Evolutionary conservation across 2,797 vertebrate species (phyloP), one percentile per base, ranked within the genome.

Genomic region (Sphenodon punctatus): DNA sequence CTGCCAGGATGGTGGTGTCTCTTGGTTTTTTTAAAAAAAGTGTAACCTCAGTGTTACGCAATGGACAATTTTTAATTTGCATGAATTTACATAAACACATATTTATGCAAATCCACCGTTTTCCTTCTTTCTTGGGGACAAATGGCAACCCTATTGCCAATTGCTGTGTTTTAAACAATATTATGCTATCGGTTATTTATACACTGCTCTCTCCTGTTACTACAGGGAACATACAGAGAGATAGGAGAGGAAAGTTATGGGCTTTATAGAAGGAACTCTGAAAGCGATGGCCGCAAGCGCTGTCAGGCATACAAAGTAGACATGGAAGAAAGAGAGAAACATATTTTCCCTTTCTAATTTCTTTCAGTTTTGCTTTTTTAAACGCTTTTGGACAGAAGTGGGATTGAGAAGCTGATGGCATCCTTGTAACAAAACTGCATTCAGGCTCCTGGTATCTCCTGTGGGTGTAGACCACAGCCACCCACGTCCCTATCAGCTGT

Each of bases 241-340:
- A 19, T 45, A 34, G 13, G 4, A 0, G 2, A 23, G 69, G 23
- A 20, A 65, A 43, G n/a, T 12, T 15, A 10, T 45, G 39, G 49
- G 13, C 15, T 53, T 11, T 4, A 8, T 5, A 16, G 56, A 43
- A 4, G 43, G 32, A 25, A 16, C 30, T 46, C 38, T 11, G 23
- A 8, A 34, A 19, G 15, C 20, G 14, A 55, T 14, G 7, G 14
- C 23, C 30, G 46, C 55, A 3, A 23, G 22, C 5, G 48, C 32
- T 2, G 46, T 56, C 30, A 56, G 32, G 34, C 32, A 11, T 17
- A 36, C 32, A 36, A 22, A 46, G 58, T 13, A 30, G 20, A 20
- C 3, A 1, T 8, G 38, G 3, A 1, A 3, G 30, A n/a, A 7
- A 39, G 36, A 43, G 12, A 2, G 67, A 32, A 19, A 27, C 59